phyloP scores from a whole-genome alignment of 2,888 invertebrate species.

The Malachius bipustulatus region DNA sequence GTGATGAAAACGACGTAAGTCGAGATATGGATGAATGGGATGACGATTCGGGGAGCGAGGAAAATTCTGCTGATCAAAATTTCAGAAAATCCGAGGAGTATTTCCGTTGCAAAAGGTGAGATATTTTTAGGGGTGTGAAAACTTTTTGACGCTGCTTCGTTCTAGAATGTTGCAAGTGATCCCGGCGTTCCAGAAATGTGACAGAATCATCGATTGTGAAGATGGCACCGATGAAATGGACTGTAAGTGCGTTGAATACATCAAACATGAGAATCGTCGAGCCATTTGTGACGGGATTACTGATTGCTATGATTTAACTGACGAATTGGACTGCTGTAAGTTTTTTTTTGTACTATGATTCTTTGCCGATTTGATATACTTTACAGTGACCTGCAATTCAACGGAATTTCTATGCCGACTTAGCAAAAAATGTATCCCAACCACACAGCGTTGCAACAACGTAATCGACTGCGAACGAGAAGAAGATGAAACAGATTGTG shows the following conservation, averaged over 20 bases:
- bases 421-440: slow-evolving; percentile 52
- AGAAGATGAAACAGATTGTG: slow-evolving; percentile 71
- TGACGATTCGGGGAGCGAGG: not conserved
- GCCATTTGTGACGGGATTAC: slow-evolving; percentile 63
- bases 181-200: slow-evolving; percentile 48
- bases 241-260: slow-evolving; percentile 61
- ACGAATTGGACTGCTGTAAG: slow-evolving; percentile 64
- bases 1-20: not conserved
- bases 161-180: slow-evolving; percentile 55
- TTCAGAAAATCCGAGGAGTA: not conserved
- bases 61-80: not conserved
- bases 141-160: too few species aligned
- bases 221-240: slow-evolving; percentile 68
- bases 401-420: slow-evolving; percentile 51
- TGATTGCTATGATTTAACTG: slow-evolving; percentile 63
- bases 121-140: too few species aligned
- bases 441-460: slow-evolving; percentile 51
- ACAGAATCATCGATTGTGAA: slow-evolving; percentile 62
- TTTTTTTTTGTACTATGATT: slow-evolving; percentile 9
- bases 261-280: slow-evolving; percentile 40
- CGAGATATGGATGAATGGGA: not conserved
- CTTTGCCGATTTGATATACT: too few species aligned
- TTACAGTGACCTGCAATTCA: slow-evolving; percentile 45
- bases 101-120: slow-evolving; percentile 11
- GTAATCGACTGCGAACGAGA: slow-evolving; percentile 50